phyloP scores from a whole-genome alignment of 1,140 invertebrate species.

The Dendroctonus ponderosae region DNA sequence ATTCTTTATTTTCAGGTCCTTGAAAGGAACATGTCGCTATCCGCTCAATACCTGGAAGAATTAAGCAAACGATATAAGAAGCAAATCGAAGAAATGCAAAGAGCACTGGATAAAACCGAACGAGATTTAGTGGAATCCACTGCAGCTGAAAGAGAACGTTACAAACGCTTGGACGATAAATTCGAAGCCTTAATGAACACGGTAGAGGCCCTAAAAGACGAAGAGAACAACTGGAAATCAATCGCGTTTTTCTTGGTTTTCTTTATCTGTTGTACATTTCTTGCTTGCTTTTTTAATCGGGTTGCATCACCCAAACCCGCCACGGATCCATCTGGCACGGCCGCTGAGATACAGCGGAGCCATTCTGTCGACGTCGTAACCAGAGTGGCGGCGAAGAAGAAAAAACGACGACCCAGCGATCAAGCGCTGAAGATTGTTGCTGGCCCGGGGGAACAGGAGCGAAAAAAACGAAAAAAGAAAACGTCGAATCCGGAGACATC shows the following conservation, averaged over 20 bases:
- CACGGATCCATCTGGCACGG: conserved; percentile 46
- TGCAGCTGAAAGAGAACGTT: conserved; percentile 68
- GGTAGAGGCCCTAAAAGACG: conserved; percentile 60
- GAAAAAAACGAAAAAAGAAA: conserved; percentile 53
- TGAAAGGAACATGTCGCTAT: conserved; percentile 94
- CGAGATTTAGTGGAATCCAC: conserved; percentile 72
- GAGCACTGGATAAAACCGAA: conserved; percentile 78
- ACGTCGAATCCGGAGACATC: conserved; percentile 35
- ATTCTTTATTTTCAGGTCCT: conserved; percentile 63
- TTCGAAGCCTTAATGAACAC: conserved; percentile 58
- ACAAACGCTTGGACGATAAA: conserved; percentile 65
- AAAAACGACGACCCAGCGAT: conserved; percentile 71
- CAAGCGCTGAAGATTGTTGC: conserved; percentile 66
- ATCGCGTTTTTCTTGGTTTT: conserved; percentile 56
- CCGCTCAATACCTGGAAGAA: conserved; percentile 93
- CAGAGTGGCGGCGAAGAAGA: conserved; percentile 49
- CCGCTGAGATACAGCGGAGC: conserved; percentile 50
- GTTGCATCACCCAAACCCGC: conserved; percentile 9
- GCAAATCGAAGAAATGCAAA: conserved; percentile 93
- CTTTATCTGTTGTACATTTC: conserved; percentile 20
- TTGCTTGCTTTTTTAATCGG: conserved; percentile 32
- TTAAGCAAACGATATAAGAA: conserved; percentile 91
- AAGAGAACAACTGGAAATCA: conserved; percentile 63
- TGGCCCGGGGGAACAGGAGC: conserved; percentile 32
- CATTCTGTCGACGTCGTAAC: conserved; percentile 62